Evolutionary conservation across 2,888 invertebrate species (phyloP).

Genomic region (Gastracanthus pulcherrimus): DNA sequence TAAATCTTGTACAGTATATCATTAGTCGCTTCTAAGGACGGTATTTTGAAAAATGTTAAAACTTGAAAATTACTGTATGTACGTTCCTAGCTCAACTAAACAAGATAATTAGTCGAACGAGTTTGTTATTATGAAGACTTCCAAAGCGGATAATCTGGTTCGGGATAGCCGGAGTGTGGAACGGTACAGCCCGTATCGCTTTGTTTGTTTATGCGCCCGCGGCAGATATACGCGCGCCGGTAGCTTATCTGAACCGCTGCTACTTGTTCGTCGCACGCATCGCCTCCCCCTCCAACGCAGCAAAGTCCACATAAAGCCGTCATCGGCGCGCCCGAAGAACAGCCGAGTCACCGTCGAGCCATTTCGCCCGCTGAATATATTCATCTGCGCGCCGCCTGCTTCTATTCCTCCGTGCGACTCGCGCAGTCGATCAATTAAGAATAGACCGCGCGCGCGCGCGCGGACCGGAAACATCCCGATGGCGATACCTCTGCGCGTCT

Average conservation of each 20-base stretch:
- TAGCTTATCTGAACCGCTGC: not conserved
- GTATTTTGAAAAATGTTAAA: not conserved
- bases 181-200: no score
- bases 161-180: no score
- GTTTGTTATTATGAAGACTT: no score
- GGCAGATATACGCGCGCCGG: not conserved
- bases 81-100: no score
- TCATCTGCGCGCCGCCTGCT: not conserved
- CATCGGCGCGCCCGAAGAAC: not conserved
- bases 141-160: no score
- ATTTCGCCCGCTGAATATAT: not conserved
- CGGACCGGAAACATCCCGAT: not conserved
- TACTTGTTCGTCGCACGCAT: not conserved
- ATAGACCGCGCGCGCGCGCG: not conserved
- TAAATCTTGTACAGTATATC: not conserved
- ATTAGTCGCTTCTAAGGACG: not conserved
- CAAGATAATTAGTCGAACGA: no score
- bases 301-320: not conserved
- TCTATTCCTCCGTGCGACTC: not conserved
- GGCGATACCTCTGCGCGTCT: not conserved
- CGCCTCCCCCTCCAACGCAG: not conserved
- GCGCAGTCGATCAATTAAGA: conserved; percentile 1
- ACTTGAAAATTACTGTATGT: conserved; percentile 5
- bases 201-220: not conserved
- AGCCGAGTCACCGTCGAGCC: not conserved